Evolutionary conservation across 2,113 vertebrate genomes (phyloP).

Genomic region (Nestor notabilis): DNA sequence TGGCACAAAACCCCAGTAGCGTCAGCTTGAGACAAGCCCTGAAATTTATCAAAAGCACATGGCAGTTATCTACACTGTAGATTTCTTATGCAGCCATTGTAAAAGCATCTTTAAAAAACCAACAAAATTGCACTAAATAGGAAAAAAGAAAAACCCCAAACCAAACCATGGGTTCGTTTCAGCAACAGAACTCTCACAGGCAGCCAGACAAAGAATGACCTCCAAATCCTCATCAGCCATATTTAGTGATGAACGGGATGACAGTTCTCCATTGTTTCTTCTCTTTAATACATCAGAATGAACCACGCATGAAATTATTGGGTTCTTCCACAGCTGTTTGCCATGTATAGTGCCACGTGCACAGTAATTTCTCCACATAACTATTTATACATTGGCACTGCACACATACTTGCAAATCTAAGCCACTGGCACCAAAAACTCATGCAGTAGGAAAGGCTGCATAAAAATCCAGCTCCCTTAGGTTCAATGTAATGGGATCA

Average conservation of each 20-base stretch:
- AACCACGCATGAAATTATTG: background rate
- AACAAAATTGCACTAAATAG: background rate
- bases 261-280: slow-evolving; percentile 24
- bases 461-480: background rate
- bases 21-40: background rate
- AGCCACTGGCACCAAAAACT: background rate
- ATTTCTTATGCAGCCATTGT: background rate
- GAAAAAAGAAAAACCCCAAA: background rate
- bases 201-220: slow-evolving; percentile 22
- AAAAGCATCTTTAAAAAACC: background rate
- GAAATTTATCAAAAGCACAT: background rate
- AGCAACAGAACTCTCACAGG: background rate
- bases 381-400: background rate
- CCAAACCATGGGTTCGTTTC: background rate
- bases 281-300: slow-evolving; percentile 29
- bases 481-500: background rate
- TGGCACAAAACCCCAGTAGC: background rate
- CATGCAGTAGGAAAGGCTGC: background rate
- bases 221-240: slow-evolving; percentile 1
- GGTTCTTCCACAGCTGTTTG: slow-evolving; percentile 34
- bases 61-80: background rate
- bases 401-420: background rate
- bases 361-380: background rate
- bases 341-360: background rate
- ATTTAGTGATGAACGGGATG: slow-evolving; percentile 24